Conservation (phyloP, 2,888 invertebrate species). For the Steinernema scapterisci region DNA sequence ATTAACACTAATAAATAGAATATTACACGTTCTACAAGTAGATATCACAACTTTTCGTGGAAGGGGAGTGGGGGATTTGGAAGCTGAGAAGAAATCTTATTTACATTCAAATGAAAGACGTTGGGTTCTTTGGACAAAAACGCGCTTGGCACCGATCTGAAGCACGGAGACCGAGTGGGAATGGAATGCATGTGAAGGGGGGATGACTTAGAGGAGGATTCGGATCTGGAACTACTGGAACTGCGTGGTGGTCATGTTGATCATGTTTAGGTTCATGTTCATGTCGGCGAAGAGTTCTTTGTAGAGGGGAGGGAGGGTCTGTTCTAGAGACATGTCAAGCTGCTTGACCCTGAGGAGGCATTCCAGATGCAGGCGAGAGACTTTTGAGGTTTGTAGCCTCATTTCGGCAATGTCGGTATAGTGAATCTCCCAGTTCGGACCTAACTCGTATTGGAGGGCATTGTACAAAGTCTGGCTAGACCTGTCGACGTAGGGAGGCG, state of each 20-base stretch:
- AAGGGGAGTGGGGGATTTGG: not conserved
- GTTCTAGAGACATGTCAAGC: not conserved
- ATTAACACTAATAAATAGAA: conserved; percentile 3
- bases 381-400: conserved; percentile 17
- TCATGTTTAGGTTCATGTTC: not conserved
- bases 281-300: conserved; percentile 51
- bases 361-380: conserved; percentile 3
- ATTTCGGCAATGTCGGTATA: conserved; percentile 21
- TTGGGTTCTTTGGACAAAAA: conserved; percentile 20
- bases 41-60: not conserved
- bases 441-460: conserved; percentile 7
- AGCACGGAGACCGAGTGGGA: conserved; percentile 31
- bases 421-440: conserved; percentile 14
- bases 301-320: conserved; percentile 54
- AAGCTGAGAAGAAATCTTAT: not conserved
- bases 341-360: conserved; percentile 1
- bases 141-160: conserved; percentile 12
- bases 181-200: conserved; percentile 12
- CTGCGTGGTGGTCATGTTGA: conserved; percentile 3
- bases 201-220: not conserved
- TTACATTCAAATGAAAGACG: conserved; percentile 12
- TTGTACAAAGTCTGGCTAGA: not conserved
- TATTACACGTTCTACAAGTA: not conserved
- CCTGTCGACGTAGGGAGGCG: not conserved
- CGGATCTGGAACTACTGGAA: not conserved